Evolutionary conservation across 2,797 vertebrate genomes (phyloP), one percentile per base, ranked within the genome.

Genomic region (Pangasius djambal): DNA sequence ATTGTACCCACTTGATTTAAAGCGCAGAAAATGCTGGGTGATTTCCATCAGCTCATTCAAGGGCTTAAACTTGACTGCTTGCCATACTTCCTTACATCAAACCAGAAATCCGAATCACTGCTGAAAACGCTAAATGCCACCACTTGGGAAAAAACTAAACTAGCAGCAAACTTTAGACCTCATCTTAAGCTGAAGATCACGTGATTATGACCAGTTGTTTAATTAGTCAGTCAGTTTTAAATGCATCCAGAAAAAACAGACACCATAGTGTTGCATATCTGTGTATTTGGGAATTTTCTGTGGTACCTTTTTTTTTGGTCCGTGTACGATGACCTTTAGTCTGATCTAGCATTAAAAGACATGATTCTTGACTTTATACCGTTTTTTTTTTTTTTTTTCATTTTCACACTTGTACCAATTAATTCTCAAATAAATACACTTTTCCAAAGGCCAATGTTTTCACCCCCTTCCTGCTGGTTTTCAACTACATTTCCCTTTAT

Each of bases 401-500:
- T 22, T 59, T 83, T 50, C 28, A 69, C 63, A 48, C 7, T n/a
- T 18, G 15, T 1, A 2, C 44, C 48, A 87, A 90, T 78, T 85
- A 87, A 85, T 85, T 89, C 34, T 37, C 63, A 77, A 22, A 89
- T 78, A 52, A 88, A 67, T 90, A 31, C 34, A 88, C 48, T 83
- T 57, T 87, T 55, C 65, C 83, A 88, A 44, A 69, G 67, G 88
- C 63, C 75, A 74, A 57, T 37, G 67, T 65, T 83, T 77, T 74
- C 61, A 61, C 18, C 52, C 50, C 12, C 25, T 57, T 61, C 63
- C 65, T 85, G 57, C 69, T 77, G 4, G 1, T 20, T 83, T 84
- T 78, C 25, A 7, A 0, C 50, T 48, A 75, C 40, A 75, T 34
- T 18, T 70, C 5, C 25, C 31, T 52, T 85, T 69, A 81, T 78